phyloP scores from a whole-genome alignment of 92 coral and sea anemone species.

The Metridium senile region DNA sequence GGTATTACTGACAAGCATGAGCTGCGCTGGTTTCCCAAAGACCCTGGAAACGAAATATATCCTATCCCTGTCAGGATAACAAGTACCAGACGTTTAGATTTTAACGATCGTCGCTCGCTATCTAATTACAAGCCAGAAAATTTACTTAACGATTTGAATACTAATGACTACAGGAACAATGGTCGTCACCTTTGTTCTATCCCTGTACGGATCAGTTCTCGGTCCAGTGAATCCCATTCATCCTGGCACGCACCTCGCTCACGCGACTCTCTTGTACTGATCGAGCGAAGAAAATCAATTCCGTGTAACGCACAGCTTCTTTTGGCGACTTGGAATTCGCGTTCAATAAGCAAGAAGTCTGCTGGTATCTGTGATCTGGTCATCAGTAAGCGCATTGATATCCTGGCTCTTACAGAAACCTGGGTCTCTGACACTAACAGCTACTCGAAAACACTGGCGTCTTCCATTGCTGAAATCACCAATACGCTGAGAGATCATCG shows the following conservation, averaged over 20 bases:
- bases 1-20: too few species aligned
- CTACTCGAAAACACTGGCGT: conserved; percentile 13
- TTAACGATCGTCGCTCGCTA: too few species aligned
- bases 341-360: conserved; percentile 37
- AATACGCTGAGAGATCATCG: conserved; percentile 45
- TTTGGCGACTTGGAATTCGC: conserved; percentile 50
- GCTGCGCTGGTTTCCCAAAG: too few species aligned
- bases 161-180: conserved; percentile 22
- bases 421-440: conserved; percentile 24
- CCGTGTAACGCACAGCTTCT: conserved; percentile 31
- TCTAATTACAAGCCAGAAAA: background rate
- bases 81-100: too few species aligned
- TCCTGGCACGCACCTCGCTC: conserved; percentile 4
- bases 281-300: background rate
- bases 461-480: conserved; percentile 49
- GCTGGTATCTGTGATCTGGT: conserved; percentile 48
- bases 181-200: conserved; percentile 8
- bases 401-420: conserved; percentile 48
- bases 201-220: conserved; percentile 33
- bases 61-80: too few species aligned
- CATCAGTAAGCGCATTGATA: conserved; percentile 27
- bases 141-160: background rate
- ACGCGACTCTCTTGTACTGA: conserved; percentile 8
- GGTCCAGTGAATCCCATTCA: conserved; percentile 10
- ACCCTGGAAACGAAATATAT: too few species aligned